Base-by-base conservation (phyloP, 2,888 invertebrate genomes). In the Tetragonisca angustula region DNA sequence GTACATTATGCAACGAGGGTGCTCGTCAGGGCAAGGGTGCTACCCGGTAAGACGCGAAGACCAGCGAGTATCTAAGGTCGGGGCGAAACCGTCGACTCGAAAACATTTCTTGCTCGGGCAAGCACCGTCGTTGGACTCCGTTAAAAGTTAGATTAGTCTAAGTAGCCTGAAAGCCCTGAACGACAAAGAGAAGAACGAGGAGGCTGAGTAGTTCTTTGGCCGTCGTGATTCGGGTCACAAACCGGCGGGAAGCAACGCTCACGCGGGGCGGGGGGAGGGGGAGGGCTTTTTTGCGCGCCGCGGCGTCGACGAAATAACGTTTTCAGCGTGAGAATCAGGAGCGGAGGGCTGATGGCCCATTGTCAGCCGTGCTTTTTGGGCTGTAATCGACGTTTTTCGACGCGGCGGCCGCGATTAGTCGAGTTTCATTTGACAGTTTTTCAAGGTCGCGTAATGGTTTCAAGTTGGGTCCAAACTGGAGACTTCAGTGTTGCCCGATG, bases 1-100 rank as follows among this genome's bases (percentile, higher is more conserved):
- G 88, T 89, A 86, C 86, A 89, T 89, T 89, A 89, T 89, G 89
- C 89, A 86, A 89, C 73, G 89, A 89, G 89, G 83, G 86, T 89
- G 81, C 89, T 89, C 36, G 86, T 71, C 79, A 79, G 67, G 83
- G 81, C 76, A 76, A 89, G 89, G 84, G 84, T 87, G 76, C 88
- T 88, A 77, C 68, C 85, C 74, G 54, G 70, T 76, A 85, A 85
- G 80, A 83, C 78, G 70, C 72, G 82, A 43, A 27, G 43, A 19
- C 65, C n/a, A 54, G 74, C 43, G 78, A 87, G 81, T 79, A 83
- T 87, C 85, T 80, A 77, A 87, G 81, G 80, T 85, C 78, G 81
- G 11, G 67, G 71, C 70, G 43, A 43, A 21, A 36, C 54, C 54
- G 61, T 11, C 72, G 75, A 82, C 84, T 77, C 54, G 82, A 84